Percentiles rank a stretch among this genome's conserved stretches.
These are phyloP conservation scores for Caenorhabditis sp. DNA, from an alignment of 2,888 invertebrate genomes.

Conservation along the genomic window DNA sequence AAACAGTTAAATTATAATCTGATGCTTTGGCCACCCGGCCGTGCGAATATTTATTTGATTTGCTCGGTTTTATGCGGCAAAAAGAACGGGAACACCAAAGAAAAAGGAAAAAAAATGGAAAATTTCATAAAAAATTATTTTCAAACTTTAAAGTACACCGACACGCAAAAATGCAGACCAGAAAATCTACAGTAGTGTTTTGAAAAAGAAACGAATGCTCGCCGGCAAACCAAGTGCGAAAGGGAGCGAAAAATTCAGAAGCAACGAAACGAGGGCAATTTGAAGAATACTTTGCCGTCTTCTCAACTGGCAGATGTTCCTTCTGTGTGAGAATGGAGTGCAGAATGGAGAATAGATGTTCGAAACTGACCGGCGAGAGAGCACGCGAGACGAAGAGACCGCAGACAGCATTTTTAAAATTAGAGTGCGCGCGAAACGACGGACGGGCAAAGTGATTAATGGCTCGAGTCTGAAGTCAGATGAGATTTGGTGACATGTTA, in stretches of 20 bases:
- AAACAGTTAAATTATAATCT: conserved; percentile 33
- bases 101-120: background rate
- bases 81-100: conserved; percentile 1
- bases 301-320: conserved; percentile 17
- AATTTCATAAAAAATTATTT: background rate
- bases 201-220: background rate
- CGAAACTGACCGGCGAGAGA: conserved; percentile 23
- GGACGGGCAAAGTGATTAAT: conserved; percentile 26
- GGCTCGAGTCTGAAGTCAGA: conserved; percentile 11
- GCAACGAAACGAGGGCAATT: background rate
- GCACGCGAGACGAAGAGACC: conserved; percentile 2
- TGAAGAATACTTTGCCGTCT: background rate
- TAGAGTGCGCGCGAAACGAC: conserved; percentile 14
- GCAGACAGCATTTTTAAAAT: conserved; percentile 22
- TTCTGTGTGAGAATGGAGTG: conserved; percentile 16
- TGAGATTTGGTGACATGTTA: conserved; percentile 17
- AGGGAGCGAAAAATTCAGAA: background rate
- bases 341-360: conserved; percentile 17
- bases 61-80: conserved; percentile 23
- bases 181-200: conserved; percentile 12
- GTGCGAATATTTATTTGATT: conserved; percentile 36
- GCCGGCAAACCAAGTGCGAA: no score
- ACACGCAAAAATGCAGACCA: conserved; percentile 29
- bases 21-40: conserved; percentile 17
- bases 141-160: background rate